Evolutionary conservation across 1,140 invertebrate genomes (phyloP), one percentile per base, ranked within the genome.

Genomic region (Ladona fulva): DNA sequence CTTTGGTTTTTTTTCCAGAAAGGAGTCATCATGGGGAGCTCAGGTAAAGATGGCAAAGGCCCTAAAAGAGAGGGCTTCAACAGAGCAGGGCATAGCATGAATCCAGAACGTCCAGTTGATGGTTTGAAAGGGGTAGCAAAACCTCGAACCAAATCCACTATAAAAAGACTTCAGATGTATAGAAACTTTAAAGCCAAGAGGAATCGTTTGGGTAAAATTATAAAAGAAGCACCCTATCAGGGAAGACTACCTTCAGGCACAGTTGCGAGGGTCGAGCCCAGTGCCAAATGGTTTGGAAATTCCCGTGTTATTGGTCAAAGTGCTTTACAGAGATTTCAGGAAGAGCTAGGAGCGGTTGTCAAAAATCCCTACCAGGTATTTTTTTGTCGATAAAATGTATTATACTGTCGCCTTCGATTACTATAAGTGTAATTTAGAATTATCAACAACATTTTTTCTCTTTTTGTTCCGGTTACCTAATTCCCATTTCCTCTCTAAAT

Each of bases 261-360:
- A 1, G 89, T 94, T 82, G 96, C 97, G 44, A 88, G 98, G 75
- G 93, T 99, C 10, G 97, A 99, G 86, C 98, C 98, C 10, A 98
- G 95, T 80, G 94, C 96, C 82, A 97, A 95, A 85, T 99, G 98
- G 98, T 99, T 99, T 87, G 97, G 96, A 80, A 96, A 97, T 82
- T 93, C 93, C 0, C 87, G 94, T 79, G 93, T 96, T 0, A 96
- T 99, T 81, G 94, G 95, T 0, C 97, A 99, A 86, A 92, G 91
- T 83, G 93, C 96, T 6, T 86, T 99, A 29, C 98, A 99, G 87
- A 97, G 95, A 82, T 99, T 99, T 84, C 97, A 99, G 87, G 93
- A 94, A 76, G 96, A 98, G 86, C 90, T 99, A 82, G 95, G 95
- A 42, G 94, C 95, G 82, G 97, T 93, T 29, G 89, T 97, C 74